Base-by-base conservation (phyloP, 2,797 vertebrate species). In the Acrocephalus scirpaceus region DNA sequence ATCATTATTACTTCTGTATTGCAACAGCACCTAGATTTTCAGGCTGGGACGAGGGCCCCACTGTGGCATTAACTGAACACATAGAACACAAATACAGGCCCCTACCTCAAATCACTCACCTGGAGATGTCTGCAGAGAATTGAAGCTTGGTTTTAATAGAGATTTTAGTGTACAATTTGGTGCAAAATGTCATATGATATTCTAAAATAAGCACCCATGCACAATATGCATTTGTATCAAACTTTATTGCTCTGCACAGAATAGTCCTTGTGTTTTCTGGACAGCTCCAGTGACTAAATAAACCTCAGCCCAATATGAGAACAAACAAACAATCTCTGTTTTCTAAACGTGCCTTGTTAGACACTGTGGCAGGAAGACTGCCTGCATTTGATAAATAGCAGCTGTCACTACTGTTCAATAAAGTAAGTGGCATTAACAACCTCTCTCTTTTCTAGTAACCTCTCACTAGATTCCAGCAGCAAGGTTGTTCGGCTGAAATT, bases 1-100 rank as follows among this genome's bases (percentile, higher is more conserved):
- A 90, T 69, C 34, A 42, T 88, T 89, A 92, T 71, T 89, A 65
- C 42, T 74, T 83, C 62, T 61, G 79, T 82, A 86, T 75, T 96
- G 76, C 61, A 75, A 22, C 34, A 86, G 23, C 69, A 88, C 51
- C 61, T 88, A 75, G 21, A 51, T 61, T 69, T 74, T 75, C 48
- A 50, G 3, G 47, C 65, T 75, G 78, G 78, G 70, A 95, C 38
- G 53, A 84, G 56, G 29, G 42, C 42, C 40, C 80, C n/a, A 45
- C 30, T 58, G 81, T 44, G 64, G 25, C 45, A 66, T 34, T 36
- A 50, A 76, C 0, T 48, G 45, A 93, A 57, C 61, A 61, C 27
- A 50, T 0, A 56, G 66, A 90, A 74, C 19, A 69, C 48, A 93
- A 74, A 85, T 36, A 45, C 27, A 82, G 29, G 3, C 27, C 27